A percentile compares a stretch with the other conserved stretches of the same genome.
These are phyloP conservation scores for Blennius ocellaris DNA, from an alignment of 2,113 vertebrate genomes.

Conservation along the genomic window DNA sequence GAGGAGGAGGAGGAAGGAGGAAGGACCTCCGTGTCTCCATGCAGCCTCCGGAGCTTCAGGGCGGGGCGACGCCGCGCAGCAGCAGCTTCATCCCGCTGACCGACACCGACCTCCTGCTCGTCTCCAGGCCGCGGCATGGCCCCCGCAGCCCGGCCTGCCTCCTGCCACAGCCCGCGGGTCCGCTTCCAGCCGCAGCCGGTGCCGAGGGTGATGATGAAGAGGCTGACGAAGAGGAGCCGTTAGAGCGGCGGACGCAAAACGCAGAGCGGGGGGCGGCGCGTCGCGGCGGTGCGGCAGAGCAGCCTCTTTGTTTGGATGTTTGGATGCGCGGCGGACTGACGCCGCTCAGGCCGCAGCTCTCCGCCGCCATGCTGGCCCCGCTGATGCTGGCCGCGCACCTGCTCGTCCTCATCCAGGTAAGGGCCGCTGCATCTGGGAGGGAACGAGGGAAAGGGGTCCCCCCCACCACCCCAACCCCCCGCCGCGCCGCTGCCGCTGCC, in stretches of 20 bases:
- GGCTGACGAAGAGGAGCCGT: slow-evolving; percentile 10
- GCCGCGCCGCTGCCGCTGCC: background rate
- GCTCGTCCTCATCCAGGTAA: slow-evolving; percentile 71
- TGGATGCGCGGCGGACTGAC: slow-evolving; percentile 72
- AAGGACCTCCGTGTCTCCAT: slow-evolving; percentile 16
- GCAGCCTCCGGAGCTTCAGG: slow-evolving; percentile 61
- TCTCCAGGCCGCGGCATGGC: slow-evolving; percentile 64
- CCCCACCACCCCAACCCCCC: no score
- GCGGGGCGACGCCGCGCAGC: slow-evolving; percentile 69
- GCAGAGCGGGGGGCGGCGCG: slow-evolving; percentile 15
- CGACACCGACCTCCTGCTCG: slow-evolving; percentile 61
- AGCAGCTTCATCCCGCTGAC: slow-evolving; percentile 52
- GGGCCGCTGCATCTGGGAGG: slow-evolving; percentile 11
- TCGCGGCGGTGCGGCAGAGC: slow-evolving; percentile 73
- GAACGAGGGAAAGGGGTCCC: no score
- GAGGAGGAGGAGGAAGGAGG: background rate
- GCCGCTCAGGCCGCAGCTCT: slow-evolving; percentile 31
- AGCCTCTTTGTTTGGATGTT: slow-evolving; percentile 74
- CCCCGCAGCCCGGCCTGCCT: slow-evolving; percentile 28
- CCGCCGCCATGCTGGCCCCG: slow-evolving; percentile 54
- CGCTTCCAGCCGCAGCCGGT: slow-evolving; percentile 25
- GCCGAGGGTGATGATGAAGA: background rate
- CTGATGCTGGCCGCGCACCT: slow-evolving; percentile 49
- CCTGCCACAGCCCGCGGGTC: slow-evolving; percentile 3
- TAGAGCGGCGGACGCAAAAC: slow-evolving; percentile 5